These are phyloP conservation scores for Nephrotoma appendiculata DNA, from an alignment of 2,888 invertebrate species.

Conservation along the genomic window DNA sequence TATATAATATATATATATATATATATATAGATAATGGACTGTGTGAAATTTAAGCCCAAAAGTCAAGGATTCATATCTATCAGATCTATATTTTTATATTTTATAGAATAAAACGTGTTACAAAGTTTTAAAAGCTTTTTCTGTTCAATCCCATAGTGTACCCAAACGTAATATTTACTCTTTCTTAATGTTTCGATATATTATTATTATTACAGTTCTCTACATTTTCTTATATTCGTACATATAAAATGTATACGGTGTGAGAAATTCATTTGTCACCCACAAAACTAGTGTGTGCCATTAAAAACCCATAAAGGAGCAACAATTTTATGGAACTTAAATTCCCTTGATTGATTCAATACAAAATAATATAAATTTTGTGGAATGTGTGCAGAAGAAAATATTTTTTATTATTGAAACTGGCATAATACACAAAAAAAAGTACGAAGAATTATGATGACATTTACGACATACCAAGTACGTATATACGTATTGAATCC, in stretches of 20 bases:
- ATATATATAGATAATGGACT: neutral
- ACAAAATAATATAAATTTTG: neutral
- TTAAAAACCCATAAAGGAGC: neutral
- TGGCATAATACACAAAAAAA: neutral
- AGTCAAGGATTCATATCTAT: neutral
- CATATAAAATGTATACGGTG: neutral
- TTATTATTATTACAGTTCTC: neutral
- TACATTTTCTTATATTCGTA: neutral
- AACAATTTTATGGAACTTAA: neutral
- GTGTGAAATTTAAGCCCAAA: neutral
- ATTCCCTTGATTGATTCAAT: neutral
- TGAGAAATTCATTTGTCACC: neutral
- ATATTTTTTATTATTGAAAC: neutral
- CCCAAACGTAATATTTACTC: neutral
- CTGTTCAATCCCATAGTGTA: neutral
- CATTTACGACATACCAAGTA: neutral
- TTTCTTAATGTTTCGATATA: neutral
- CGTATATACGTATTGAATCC: neutral
- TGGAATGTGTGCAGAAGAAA: neutral
- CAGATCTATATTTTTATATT: neutral
- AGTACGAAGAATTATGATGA: neutral
- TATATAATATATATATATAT: neutral
- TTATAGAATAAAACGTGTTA: neutral
- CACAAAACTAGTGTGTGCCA: neutral
- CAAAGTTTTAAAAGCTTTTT: neutral